Base-by-base conservation (phyloP, 2,113 vertebrate species). In the Brachypteracias leptosomus region DNA sequence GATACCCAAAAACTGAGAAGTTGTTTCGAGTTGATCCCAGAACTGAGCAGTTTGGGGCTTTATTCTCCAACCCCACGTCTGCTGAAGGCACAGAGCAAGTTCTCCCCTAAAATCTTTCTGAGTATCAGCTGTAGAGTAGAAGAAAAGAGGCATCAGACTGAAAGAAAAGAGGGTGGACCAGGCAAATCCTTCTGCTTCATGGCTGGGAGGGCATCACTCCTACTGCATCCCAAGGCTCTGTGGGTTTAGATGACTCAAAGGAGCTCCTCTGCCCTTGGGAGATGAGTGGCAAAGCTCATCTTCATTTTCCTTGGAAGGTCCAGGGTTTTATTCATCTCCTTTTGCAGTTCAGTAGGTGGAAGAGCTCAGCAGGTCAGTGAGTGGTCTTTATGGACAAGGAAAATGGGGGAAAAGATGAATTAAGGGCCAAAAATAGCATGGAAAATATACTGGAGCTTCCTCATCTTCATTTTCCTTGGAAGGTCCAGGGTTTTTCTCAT, bases 41-140 rank as follows among this genome's bases (percentile, higher is more conserved):
- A 40, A 49, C 6, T 4, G 75, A 67, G 52, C 1, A 13, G 14
- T 72, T 25, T 8, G 59, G 67, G 67, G 15, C 51, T 61, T 10
- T 49, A 3, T 25, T 66, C 63, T 66, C 63, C 58, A 4, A 88
- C 20, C 17, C 40, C 18, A 3, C 3, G 4, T 25, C n/a, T 52
- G 31, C 73, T 55, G 59, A 72, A 72, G 78, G 52, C 62, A 75
- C 13, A 12, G 3, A 44, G 72, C 28, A 25, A 44, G 47, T 92
- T 70, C 67, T 67, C 11, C 4, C 68, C 40, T 44, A 24, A 83
- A 93, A 80, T 35, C 22, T 44, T 20, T 59, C 52, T 74, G 22
- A 3, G 5, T 29, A 7, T 38, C 1, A 0, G 24, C 40, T 88
- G 22, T 21, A 68, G n/a, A 16, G 19, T 20, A 2, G 24, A 57